Evolutionary conservation across 2,888 invertebrate species (phyloP).

Genomic region (Heliconius hortense): DNA sequence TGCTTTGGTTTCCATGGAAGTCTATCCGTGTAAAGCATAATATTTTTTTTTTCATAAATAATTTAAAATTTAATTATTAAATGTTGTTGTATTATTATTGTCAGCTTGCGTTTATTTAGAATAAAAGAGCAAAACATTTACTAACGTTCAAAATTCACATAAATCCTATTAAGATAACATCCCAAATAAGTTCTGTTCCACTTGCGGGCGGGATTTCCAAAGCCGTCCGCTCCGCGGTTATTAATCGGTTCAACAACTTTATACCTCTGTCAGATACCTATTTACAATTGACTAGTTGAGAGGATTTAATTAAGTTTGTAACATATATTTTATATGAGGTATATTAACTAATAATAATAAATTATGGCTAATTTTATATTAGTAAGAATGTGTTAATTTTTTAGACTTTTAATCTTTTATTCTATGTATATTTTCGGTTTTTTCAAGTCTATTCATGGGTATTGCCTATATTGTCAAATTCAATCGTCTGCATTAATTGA

Average conservation of each 20-base stretch:
- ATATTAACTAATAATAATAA: background rate
- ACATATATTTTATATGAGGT: background rate
- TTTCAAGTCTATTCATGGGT: background rate
- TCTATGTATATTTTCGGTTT: background rate
- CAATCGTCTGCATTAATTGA: background rate
- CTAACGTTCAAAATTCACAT: slow-evolving; percentile 8
- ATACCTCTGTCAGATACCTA: slow-evolving; percentile 41
- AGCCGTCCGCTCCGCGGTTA: slow-evolving; percentile 49
- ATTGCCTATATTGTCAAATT: background rate
- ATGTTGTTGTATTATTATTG: background rate
- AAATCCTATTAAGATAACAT: slow-evolving; percentile 25
- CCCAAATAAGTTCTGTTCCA: slow-evolving; percentile 34
- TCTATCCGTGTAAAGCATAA: background rate
- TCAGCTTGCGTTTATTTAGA: background rate
- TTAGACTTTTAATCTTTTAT: background rate
- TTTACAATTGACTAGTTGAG: slow-evolving; percentile 11
- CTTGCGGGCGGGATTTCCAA: slow-evolving; percentile 38
- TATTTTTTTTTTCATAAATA: background rate
- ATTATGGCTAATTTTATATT: background rate
- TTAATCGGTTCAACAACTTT: slow-evolving; percentile 59
- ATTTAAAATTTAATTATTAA: background rate
- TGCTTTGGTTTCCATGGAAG: background rate
- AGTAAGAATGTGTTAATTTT: background rate
- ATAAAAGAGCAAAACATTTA: background rate
- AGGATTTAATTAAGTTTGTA: background rate